Evolutionary conservation across 2,113 vertebrate genomes (phyloP).

Genomic region (Rostratula benghalensis): DNA sequence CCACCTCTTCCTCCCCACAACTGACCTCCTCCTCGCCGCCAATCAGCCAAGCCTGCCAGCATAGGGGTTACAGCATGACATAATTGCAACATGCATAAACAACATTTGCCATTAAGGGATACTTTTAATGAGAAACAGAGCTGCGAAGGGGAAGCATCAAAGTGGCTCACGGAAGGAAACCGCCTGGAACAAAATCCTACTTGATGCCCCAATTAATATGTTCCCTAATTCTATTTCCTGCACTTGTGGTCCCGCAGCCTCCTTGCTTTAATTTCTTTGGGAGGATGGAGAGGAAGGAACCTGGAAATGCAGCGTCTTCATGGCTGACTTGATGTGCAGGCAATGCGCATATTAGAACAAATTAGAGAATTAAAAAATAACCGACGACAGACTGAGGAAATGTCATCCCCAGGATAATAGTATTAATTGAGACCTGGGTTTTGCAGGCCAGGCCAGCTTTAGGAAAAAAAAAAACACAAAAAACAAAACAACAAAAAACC

Average conservation of each 20-base stretch:
- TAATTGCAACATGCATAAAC: constrained; percentile 79
- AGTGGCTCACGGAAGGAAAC: constrained; percentile 84
- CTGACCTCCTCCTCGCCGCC: constrained; percentile 38
- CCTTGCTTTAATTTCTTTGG: constrained; percentile 83
- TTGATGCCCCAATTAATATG: constrained; percentile 88
- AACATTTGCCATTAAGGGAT: constrained; percentile 82
- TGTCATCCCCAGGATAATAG: constrained; percentile 81
- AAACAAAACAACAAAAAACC: no score
- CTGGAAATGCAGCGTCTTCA: constrained; percentile 80
- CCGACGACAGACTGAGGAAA: constrained; percentile 80
- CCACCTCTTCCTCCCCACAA: not conserved
- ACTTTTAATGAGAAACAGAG: constrained; percentile 86
- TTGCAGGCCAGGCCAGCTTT: constrained; percentile 60
- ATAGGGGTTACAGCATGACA: constrained; percentile 73
- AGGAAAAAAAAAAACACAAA: not conserved
- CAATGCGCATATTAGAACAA: constrained; percentile 83
- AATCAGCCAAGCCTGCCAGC: constrained; percentile 61
- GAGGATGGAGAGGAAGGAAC: constrained; percentile 84
- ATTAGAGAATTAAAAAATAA: constrained; percentile 85
- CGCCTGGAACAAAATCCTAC: constrained; percentile 84
- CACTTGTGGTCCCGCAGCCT: constrained; percentile 78
- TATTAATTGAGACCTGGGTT: constrained; percentile 81
- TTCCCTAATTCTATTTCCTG: constrained; percentile 88
- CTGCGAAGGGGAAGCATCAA: constrained; percentile 80
- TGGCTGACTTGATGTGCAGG: constrained; percentile 82